Percentiles rank a stretch among this genome's conserved stretches.
Conservation (phyloP, 2,113 vertebrate genomes). For the Anolis carolinensis region DNA sequence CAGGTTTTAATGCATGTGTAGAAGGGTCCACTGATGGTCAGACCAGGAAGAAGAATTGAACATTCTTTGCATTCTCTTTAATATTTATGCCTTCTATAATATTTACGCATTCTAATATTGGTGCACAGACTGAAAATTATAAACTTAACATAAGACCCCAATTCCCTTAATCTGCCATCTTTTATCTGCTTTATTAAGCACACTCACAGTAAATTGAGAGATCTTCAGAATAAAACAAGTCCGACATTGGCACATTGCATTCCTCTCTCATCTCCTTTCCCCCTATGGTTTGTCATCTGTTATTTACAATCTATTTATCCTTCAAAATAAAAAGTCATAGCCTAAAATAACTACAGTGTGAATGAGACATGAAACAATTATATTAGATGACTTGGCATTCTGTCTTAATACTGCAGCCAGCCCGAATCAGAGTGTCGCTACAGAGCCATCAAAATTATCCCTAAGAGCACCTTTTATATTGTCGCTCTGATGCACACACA, state of each 20-base stretch:
- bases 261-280: not conserved
- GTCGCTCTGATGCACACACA: conserved; percentile 2
- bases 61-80: not conserved
- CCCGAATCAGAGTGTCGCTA: conserved; percentile 4
- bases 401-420: not conserved
- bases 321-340: conserved; percentile 10
- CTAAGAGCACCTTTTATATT: not conserved
- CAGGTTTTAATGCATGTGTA: too few relatives aligned
- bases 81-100: not conserved
- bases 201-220: not conserved
- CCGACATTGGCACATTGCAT: not conserved
- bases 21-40: too few relatives aligned
- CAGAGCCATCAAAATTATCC: not conserved
- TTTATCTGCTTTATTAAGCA: not conserved
- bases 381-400: conserved; percentile 9
- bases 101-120: not conserved
- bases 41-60: not conserved
- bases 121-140: not conserved
- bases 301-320: conserved; percentile 23
- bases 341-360: not conserved
- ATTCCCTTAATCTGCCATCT: not conserved
- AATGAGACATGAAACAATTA: conserved; percentile 13
- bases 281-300: conserved; percentile 12
- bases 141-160: not conserved
- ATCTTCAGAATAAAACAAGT: not conserved